Conservation (phyloP, 2,888 invertebrate genomes). For the Eupithecia inturbata region DNA sequence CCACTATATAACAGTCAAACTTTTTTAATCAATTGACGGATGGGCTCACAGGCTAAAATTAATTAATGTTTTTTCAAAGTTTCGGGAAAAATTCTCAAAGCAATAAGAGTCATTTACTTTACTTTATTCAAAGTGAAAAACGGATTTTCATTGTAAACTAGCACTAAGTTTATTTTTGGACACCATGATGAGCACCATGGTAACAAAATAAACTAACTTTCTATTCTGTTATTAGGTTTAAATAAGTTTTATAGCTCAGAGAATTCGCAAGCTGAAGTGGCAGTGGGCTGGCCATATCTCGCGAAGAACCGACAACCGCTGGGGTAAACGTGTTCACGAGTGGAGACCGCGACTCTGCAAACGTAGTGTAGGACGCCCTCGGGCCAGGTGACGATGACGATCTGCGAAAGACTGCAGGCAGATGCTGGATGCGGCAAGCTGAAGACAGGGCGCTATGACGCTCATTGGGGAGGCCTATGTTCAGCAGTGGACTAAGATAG, state of each 20-base stretch:
- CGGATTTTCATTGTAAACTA: not conserved
- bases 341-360: too few relatives aligned
- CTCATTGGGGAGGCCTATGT: too few relatives aligned
- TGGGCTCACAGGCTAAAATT: not conserved
- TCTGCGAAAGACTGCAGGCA: too few relatives aligned
- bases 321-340: too few relatives aligned
- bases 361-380: too few relatives aligned
- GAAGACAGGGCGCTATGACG: too few relatives aligned
- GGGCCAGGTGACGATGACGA: too few relatives aligned
- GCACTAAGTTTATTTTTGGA: not conserved
- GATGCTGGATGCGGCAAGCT: too few relatives aligned
- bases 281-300: too few relatives aligned
- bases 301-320: too few relatives aligned
- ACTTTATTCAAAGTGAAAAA: not conserved
- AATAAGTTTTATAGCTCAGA: not conserved
- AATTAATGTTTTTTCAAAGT: slow-evolving; percentile 1
- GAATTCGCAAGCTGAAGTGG: too few relatives aligned
- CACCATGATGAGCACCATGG: not conserved
- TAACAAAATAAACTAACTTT: not conserved
- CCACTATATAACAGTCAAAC: not conserved
- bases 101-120: not conserved
- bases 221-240: not conserved
- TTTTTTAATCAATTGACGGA: slow-evolving; percentile 2
- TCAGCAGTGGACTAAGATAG: too few relatives aligned
- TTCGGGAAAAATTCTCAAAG: not conserved